These are phyloP conservation scores for Tetropium fuscum DNA, from an alignment of 2,888 invertebrate species.

Conservation along the genomic window DNA sequence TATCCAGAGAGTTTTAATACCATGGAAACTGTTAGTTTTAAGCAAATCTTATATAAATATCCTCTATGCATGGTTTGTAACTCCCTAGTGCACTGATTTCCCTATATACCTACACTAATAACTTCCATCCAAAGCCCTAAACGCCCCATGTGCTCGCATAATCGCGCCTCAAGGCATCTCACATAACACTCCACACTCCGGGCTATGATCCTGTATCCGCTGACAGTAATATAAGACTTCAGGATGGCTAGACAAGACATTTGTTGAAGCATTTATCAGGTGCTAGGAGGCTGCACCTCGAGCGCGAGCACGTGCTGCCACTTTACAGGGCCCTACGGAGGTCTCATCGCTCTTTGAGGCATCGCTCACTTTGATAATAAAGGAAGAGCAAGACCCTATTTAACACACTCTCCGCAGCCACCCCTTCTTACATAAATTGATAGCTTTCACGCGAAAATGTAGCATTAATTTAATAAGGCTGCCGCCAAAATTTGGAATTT, in stretches of 20 bases:
- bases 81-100: no score
- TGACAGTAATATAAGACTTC: conserved; percentile 24
- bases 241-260: conserved; percentile 26
- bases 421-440: conserved; percentile 25
- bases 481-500: conserved; percentile 15
- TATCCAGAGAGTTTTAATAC: no score
- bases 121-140: no score
- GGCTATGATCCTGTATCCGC: conserved; percentile 19
- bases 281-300: conserved; percentile 23
- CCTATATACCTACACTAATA: no score
- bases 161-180: conserved; percentile 8
- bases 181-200: not conserved
- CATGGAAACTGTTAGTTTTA: no score
- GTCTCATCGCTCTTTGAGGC: conserved; percentile 25
- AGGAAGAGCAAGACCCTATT: conserved; percentile 25
- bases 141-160: no score
- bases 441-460: conserved; percentile 24
- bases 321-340: conserved; percentile 22
- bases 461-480: conserved; percentile 25
- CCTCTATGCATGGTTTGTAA: no score
- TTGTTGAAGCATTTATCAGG: conserved; percentile 41
- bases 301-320: conserved; percentile 26
- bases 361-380: conserved; percentile 21
- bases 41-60: no score
- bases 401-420: conserved; percentile 15